phyloP scores from a whole-genome alignment of 2,113 vertebrate genomes.

The Burhinus oedicnemus region DNA sequence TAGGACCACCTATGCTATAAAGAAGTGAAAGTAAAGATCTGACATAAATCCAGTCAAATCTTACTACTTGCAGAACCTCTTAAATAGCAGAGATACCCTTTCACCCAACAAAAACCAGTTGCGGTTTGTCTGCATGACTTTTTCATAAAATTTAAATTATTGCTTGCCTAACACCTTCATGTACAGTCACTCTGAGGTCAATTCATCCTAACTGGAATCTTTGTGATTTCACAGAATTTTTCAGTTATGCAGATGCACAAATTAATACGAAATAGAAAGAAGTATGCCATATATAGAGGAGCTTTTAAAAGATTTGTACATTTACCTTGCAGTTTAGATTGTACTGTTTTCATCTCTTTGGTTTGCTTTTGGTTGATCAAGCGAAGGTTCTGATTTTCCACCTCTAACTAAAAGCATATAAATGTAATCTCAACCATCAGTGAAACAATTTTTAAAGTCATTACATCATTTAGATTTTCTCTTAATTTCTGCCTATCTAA shows the following conservation, averaged over 20 bases:
- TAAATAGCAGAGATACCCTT: rapidly evolving
- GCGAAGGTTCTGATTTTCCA: conserved; percentile 90
- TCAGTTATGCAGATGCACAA: neutral
- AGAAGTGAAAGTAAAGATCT: neutral
- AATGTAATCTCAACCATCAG: conserved; percentile 7
- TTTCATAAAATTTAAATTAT: neutral
- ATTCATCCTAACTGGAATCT: neutral
- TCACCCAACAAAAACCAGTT: neutral
- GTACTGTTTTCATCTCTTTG: conserved; percentile 86
- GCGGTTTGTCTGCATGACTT: neutral
- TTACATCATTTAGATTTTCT: neutral
- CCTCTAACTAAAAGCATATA: conserved; percentile 86
- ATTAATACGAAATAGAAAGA: neutral
- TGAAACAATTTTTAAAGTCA: neutral
- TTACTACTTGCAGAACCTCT: neutral
- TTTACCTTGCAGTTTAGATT: conserved; percentile 88
- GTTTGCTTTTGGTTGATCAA: conserved; percentile 89
- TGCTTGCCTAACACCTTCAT: neutral
- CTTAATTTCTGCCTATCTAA: neutral
- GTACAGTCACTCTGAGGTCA: neutral
- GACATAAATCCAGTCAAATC: neutral
- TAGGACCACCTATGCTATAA: neutral
- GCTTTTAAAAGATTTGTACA: neutral
- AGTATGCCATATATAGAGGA: neutral
- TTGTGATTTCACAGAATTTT: neutral